Evolutionary conservation across 1,140 invertebrate genomes (phyloP).

Genomic region (Drosophila tristis): DNA sequence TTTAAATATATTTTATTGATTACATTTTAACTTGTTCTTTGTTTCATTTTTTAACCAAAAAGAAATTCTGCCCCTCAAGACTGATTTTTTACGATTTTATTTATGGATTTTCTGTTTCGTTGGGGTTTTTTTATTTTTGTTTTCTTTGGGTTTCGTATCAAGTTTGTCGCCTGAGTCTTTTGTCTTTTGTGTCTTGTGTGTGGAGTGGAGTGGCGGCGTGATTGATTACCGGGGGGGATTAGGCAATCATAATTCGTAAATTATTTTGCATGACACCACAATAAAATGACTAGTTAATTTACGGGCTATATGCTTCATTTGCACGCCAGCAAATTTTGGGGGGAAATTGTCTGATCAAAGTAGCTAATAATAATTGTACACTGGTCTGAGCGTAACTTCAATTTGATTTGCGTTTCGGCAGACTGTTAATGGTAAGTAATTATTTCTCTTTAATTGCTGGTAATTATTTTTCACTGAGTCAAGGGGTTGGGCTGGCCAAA

Average conservation of each 20-base stretch:
- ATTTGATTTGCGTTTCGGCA: conserved; percentile 48
- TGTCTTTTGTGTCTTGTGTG: conserved; percentile 41
- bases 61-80: conserved; percentile 41
- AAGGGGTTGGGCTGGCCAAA: conserved; percentile 1
- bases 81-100: conserved; percentile 2
- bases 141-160: conserved; percentile 12
- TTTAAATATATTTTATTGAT: conserved; percentile 37
- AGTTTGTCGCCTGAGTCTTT: conserved; percentile 76
- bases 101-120: conserved; percentile 25
- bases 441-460: conserved; percentile 38
- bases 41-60: conserved; percentile 39
- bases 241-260: conserved; percentile 67
- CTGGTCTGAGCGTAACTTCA: conserved; percentile 22
- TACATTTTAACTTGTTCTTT: conserved; percentile 31
- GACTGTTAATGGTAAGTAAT: conserved; percentile 12
- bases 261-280: conserved; percentile 76
- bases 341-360: conserved; percentile 11
- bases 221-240: conserved; percentile 71
- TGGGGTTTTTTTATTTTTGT: conserved; percentile 3
- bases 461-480: conserved; percentile 36
- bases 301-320: conserved; percentile 21
- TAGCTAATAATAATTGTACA: conserved; percentile 34
- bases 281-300: conserved; percentile 51
- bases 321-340: conserved; percentile 28
- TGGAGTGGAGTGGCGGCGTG: conserved; percentile 33